These are phyloP conservation scores for Mohoua ochrocephala DNA, from an alignment of 2,113 vertebrate species.

Conservation along the genomic window DNA sequence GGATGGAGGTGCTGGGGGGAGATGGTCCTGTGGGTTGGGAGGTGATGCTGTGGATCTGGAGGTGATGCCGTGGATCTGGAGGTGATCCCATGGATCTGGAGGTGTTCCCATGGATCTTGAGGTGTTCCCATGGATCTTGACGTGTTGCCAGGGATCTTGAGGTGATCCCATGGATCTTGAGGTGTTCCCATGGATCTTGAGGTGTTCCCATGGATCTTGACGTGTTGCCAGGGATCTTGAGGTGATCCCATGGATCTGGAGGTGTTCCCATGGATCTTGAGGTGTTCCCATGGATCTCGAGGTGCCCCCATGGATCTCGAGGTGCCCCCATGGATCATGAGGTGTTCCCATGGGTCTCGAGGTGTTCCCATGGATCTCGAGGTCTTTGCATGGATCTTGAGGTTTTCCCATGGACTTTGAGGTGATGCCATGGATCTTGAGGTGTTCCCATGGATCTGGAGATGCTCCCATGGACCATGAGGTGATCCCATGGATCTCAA, in stretches of 20 bases:
- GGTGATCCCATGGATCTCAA: fast-evolving
- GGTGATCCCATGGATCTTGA: too few relatives aligned
- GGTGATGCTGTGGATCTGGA: not conserved
- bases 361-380: not conserved
- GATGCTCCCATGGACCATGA: fast-evolving
- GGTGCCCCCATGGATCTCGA: not conserved
- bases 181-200: fast-evolving
- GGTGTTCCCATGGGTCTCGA: too few relatives aligned
- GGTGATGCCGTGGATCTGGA: not conserved
- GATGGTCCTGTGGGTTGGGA: not conserved
- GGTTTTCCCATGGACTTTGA: not conserved
- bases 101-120: not conserved
- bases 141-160: not conserved
- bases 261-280: too few relatives aligned
- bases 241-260: fast-evolving
- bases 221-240: fast-evolving
- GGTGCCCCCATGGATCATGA: not conserved
- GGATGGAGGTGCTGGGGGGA: not conserved
- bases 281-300: too few relatives aligned
- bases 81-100: not conserved
- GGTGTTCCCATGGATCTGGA: fast-evolving
- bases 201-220: not conserved
- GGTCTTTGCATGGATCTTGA: too few relatives aligned
- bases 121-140: too few relatives aligned
- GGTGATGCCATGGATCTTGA: too few relatives aligned